Evolutionary conservation across 2,113 vertebrate genomes (phyloP).

Genomic region (Nothobranchius furzeri): DNA sequence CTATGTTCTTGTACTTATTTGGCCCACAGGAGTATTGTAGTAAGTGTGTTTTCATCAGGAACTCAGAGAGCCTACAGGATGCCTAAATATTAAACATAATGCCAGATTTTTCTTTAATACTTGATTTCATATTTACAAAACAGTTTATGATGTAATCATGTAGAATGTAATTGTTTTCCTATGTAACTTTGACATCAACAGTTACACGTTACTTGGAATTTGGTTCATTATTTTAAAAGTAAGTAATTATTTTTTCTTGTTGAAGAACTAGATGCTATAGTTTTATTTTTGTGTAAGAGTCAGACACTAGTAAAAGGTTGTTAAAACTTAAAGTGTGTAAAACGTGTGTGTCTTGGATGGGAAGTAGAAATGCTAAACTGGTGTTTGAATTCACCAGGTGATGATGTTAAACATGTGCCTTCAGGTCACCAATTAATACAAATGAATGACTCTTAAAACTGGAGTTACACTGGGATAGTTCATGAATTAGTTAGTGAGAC

Average conservation of each 20-base stretch:
- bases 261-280: too few relatives aligned
- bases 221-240: too few relatives aligned
- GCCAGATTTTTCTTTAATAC: too few relatives aligned
- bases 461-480: slow-evolving; percentile 37
- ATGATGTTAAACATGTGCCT: slow-evolving; percentile 36
- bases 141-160: too few relatives aligned
- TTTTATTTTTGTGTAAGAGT: neutral
- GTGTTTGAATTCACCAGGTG: slow-evolving; percentile 52
- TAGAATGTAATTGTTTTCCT: too few relatives aligned
- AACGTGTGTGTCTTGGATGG: slow-evolving; percentile 16
- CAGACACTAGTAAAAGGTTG: neutral
- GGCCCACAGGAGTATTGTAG: slow-evolving; percentile 18
- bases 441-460: slow-evolving; percentile 56
- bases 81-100: neutral
- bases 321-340: slow-evolving; percentile 7
- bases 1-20: slow-evolving; percentile 10
- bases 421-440: slow-evolving; percentile 61
- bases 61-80: slow-evolving; percentile 1
- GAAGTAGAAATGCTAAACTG: slow-evolving; percentile 17
- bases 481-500: slow-evolving; percentile 51
- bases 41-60: slow-evolving; percentile 2
- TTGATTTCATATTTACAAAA: too few relatives aligned
- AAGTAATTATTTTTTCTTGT: too few relatives aligned
- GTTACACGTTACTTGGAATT: too few relatives aligned
- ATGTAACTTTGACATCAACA: too few relatives aligned